These are phyloP conservation scores for Dinoponera quadriceps DNA, from an alignment of 1,140 invertebrate genomes.

Conservation along the genomic window DNA sequence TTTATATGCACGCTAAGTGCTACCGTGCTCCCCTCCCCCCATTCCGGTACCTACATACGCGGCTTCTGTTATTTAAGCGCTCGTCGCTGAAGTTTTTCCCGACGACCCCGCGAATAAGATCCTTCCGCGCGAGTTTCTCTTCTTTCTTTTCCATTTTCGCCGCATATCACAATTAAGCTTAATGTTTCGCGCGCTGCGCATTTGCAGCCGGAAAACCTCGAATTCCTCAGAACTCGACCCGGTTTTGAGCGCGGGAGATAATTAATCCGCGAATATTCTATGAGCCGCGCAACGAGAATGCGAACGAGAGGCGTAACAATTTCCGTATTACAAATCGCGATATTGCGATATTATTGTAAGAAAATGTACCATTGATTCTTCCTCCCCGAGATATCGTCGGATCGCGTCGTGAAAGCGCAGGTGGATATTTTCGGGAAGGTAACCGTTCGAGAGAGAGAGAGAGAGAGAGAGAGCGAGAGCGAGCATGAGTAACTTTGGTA, in stretches of 20 bases:
- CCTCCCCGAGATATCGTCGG: too few species aligned
- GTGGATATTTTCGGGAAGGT: not conserved
- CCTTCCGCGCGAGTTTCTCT: not conserved
- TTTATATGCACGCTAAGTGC: conserved; percentile 30
- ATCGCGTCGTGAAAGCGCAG: not conserved
- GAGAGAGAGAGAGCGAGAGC: not conserved
- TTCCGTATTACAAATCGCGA: not conserved
- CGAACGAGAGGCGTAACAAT: too few species aligned
- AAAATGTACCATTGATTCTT: not conserved
- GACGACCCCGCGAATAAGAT: conserved; percentile 27
- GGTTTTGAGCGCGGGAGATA: conserved; percentile 19
- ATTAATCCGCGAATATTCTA: not conserved
- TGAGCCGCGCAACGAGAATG: too few species aligned
- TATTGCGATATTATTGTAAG: not conserved
- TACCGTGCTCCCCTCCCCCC: not conserved
- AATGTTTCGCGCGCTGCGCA: conserved; percentile 21
- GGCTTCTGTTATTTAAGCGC: conserved; percentile 39
- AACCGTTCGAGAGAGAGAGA: not conserved
- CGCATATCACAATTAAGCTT: conserved; percentile 23
- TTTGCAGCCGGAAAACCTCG: conserved; percentile 6
- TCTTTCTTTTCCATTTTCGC: not conserved
- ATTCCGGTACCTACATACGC: too few species aligned
- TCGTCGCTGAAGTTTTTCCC: conserved; percentile 13
- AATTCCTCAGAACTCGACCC: conserved; percentile 41
- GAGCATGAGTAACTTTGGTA: too few species aligned